Conservation (phyloP, 35 echinoderm and acorn worm genomes). For the Acanthaster planci region DNA sequence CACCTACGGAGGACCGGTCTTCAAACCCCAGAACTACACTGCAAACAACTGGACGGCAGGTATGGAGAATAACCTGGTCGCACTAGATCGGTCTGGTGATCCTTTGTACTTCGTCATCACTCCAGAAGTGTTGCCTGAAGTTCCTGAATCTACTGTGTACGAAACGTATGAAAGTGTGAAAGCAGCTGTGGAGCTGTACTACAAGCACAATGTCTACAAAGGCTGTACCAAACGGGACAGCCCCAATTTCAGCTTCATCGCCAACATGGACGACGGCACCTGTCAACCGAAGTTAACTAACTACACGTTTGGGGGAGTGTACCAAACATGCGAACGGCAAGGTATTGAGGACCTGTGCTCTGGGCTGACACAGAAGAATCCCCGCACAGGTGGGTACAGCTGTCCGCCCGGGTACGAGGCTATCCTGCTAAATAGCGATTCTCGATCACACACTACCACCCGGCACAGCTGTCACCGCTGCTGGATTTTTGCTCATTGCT, state of each 20-base stretch:
- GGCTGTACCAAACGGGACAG: slow-evolving; percentile 31
- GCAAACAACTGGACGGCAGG: slow-evolving; percentile 30
- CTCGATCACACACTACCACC: background rate
- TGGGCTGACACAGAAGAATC: slow-evolving; percentile 18
- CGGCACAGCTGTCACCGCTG: background rate
- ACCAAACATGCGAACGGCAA: slow-evolving; percentile 25
- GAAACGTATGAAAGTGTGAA: slow-evolving; percentile 3
- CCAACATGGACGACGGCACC: slow-evolving; percentile 34
- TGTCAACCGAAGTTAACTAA: slow-evolving; percentile 25
- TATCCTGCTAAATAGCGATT: slow-evolving; percentile 2
- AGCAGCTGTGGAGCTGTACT: slow-evolving; percentile 25
- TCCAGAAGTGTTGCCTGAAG: slow-evolving; percentile 1
- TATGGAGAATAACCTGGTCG: slow-evolving; percentile 37
- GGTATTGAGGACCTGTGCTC: background rate
- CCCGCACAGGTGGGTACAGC: slow-evolving; percentile 12
- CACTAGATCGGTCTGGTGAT: slow-evolving; percentile 21
- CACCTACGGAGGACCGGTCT: slow-evolving; percentile 24
- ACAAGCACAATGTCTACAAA: slow-evolving; percentile 23
- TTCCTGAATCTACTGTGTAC: background rate
- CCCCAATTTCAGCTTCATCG: slow-evolving; percentile 29
- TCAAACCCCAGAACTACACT: slow-evolving; percentile 16
- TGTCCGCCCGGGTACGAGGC: slow-evolving; percentile 24
- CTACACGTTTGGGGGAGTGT: slow-evolving; percentile 44
- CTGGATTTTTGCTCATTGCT: background rate
- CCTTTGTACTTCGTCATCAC: slow-evolving; percentile 38